Conservation (phyloP, 2,888 invertebrate species). For the Meteorus colon region DNA sequence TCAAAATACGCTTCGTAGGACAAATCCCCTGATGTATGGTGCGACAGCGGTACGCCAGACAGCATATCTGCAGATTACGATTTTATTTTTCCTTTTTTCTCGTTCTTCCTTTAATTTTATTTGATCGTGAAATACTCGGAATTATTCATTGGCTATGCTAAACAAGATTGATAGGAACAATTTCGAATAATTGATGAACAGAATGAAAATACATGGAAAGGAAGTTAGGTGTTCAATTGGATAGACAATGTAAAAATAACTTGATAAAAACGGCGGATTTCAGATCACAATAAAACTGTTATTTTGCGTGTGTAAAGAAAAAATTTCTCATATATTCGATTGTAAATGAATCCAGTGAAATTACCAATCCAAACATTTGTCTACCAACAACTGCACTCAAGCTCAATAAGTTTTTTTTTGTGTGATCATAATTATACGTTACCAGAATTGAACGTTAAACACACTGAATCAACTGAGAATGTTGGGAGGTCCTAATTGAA, state of each 20-base stretch:
- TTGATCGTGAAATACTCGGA: constrained; percentile 12
- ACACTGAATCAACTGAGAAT: constrained; percentile 2
- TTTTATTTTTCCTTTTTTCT: constrained; percentile 30
- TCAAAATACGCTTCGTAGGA: constrained; percentile 54
- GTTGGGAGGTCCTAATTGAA: constrained; percentile 10
- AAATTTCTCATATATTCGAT: no score
- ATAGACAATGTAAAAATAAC: no score
- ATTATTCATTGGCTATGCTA: not conserved
- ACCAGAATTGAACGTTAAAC: not conserved
- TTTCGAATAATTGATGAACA: no score
- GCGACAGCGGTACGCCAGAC: constrained; percentile 30
- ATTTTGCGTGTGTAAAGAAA: no score
- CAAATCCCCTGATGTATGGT: constrained; percentile 57
- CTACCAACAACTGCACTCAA: no score
- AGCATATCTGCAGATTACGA: not conserved
- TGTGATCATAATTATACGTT: not conserved
- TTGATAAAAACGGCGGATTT: no score
- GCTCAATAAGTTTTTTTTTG: not conserved
- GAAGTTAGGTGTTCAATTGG: no score
- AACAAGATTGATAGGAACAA: not conserved
- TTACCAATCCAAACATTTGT: no score
- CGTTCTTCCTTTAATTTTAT: not conserved
- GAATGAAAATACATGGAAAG: no score
- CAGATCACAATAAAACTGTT: no score
- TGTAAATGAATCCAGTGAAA: no score